phyloP scores from a whole-genome alignment of 30 jellyfish, hydroid and myxozoan species.

The Aurelia sp. region DNA sequence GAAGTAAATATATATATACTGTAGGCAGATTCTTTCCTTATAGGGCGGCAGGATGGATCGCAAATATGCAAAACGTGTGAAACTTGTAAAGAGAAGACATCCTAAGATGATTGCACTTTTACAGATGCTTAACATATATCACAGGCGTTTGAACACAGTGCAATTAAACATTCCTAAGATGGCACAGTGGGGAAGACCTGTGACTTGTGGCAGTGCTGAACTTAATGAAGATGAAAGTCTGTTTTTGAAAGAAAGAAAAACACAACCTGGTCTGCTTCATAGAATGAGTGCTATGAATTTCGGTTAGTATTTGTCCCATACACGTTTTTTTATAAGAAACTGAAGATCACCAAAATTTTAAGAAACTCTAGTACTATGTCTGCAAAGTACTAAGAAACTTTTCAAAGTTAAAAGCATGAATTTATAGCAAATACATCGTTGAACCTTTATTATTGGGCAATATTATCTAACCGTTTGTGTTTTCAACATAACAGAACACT shows the following conservation, averaged over 20 bases:
- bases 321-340: neutral
- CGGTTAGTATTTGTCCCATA: neutral
- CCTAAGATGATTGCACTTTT: conserved; percentile 22
- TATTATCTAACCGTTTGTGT: no score
- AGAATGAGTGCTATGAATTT: neutral
- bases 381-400: no score
- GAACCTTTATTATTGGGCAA: no score
- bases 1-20: no score
- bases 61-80: no score
- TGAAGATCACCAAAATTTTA: no score
- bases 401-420: no score
- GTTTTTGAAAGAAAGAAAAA: conserved; percentile 1
- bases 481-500: no score
- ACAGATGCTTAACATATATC: conserved; percentile 28
- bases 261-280: conserved; percentile 3
- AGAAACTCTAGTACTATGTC: no score
- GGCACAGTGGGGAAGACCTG: conserved; percentile 35
- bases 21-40: no score
- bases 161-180: conserved; percentile 2
- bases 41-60: no score
- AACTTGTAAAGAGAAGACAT: neutral
- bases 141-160: conserved; percentile 7
- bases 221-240: conserved; percentile 10
- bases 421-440: no score
- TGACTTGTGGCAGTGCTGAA: neutral